Conservation (phyloP, 2,113 vertebrate species). For the Melierax canorus region DNA sequence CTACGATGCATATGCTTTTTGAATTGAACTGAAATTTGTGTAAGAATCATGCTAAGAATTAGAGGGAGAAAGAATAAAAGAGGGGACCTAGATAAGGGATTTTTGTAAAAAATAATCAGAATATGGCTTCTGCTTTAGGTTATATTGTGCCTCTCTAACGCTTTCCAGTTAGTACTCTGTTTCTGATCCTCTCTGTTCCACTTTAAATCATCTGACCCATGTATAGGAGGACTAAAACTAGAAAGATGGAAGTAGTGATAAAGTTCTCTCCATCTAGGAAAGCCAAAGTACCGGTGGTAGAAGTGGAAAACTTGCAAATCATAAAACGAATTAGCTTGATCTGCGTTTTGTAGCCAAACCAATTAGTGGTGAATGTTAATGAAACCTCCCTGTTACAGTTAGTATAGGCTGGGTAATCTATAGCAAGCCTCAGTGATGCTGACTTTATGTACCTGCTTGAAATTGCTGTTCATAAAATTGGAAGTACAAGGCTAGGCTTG, state of each 20-base stretch:
- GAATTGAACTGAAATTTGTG: neutral
- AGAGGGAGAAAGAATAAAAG: neutral
- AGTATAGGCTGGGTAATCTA: neutral
- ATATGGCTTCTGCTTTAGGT: neutral
- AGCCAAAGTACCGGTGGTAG: neutral
- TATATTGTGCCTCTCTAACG: neutral
- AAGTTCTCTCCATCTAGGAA: neutral
- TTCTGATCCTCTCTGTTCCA: neutral
- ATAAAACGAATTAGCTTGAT: fast-evolving
- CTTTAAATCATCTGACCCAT: neutral
- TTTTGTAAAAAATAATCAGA: neutral
- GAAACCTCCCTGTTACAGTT: neutral
- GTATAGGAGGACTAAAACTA: neutral
- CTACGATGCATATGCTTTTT: fast-evolving
- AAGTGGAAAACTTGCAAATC: neutral
- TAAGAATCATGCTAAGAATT: neutral
- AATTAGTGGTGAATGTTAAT: neutral
- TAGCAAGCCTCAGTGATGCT: neutral
- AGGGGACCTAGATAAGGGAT: neutral
- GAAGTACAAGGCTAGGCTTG: neutral
- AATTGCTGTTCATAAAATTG: neutral
- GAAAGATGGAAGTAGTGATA: neutral
- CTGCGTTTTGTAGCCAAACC: fast-evolving
- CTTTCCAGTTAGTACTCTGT: neutral
- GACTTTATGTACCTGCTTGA: neutral